Base-by-base conservation (phyloP, 2,797 vertebrate species). In the Pseudochaenichthys georgianus region DNA sequence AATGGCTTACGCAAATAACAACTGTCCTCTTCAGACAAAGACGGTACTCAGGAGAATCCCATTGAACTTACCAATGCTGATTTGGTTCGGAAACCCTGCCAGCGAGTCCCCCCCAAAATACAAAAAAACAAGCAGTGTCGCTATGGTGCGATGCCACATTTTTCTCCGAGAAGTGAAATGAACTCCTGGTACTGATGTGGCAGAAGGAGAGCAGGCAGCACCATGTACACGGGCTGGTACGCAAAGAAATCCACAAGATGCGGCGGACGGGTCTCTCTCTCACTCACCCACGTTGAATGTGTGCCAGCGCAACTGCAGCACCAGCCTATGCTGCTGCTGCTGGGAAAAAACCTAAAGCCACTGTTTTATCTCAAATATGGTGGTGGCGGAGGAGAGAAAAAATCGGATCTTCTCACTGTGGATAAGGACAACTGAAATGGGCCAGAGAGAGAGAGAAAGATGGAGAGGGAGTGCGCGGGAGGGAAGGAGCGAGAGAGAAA, bases 11-110 rank as follows among this genome's bases (percentile, higher is more conserved):
- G 38, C 58, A 80, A 7, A 19, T 0, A 9, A 46, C 17, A 50
- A 60, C 42, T 53, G 78, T 78, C 64, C 63, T 74, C 70, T 68
- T 54, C 28, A 34, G 60, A 77, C 63, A 74, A 76, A 79, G 64
- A 62, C 17, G 47, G 53, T 28, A 28, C 13, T 15, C 50, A 38
- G 19, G 28, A 71, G 59, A 21, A 57, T 51, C 51, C 66, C 47
- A 7, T 23, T 42, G 12, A 90, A 93, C 97, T 97, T 95, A 98
- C 98, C 98, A 75, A 99, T 99, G 93, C 97, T 99, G 94, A 99
- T 99, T 90, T 98, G 98, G 92, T 97, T 99, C 38, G 98, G 98
- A 93, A 99, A 98, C 58, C 97, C 98, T 58, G 95, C 96, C 83
- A 94, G 91, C 87, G 96, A 95, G 84, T 93, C 91, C 74, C 93